These are phyloP conservation scores for Netelia fuscicornis DNA, from an alignment of 2,888 invertebrate genomes.

Conservation along the genomic window DNA sequence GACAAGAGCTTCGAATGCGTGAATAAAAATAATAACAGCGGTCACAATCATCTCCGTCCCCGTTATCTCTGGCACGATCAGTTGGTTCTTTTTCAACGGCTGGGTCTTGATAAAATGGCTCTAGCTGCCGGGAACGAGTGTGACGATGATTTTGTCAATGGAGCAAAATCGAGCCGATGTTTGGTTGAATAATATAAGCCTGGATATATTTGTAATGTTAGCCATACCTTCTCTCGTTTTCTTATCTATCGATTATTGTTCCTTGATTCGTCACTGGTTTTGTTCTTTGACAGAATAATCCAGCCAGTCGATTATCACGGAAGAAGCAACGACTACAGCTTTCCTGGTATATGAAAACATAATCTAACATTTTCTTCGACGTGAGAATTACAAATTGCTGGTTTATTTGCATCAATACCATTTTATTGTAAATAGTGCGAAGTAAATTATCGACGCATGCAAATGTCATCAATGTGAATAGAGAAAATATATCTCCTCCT, in stretches of 20 bases:
- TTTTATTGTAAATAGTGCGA: no score
- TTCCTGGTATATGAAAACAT: no score
- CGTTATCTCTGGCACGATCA: slow-evolving; percentile 70
- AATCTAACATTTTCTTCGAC: no score
- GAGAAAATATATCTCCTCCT: no score
- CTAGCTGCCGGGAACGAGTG: slow-evolving; percentile 59
- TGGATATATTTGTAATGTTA: neutral
- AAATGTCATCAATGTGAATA: no score
- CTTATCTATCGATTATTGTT: neutral
- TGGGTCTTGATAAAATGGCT: slow-evolving; percentile 74
- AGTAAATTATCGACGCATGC: no score
- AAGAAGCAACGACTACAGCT: no score
- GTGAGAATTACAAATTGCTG: no score
- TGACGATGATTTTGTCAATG: neutral
- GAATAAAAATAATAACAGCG: neutral
- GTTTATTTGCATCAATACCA: no score
- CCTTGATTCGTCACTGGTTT: neutral
- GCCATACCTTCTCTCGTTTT: neutral
- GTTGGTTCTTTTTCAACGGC: slow-evolving; percentile 69
- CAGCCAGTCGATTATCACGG: no score
- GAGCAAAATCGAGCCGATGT: neutral
- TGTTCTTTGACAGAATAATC: neutral
- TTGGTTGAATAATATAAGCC: neutral
- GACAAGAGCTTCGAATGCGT: neutral
- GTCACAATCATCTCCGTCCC: neutral